phyloP scores from a whole-genome alignment of 2,888 invertebrate genomes.

The Agonum fuliginosum region DNA sequence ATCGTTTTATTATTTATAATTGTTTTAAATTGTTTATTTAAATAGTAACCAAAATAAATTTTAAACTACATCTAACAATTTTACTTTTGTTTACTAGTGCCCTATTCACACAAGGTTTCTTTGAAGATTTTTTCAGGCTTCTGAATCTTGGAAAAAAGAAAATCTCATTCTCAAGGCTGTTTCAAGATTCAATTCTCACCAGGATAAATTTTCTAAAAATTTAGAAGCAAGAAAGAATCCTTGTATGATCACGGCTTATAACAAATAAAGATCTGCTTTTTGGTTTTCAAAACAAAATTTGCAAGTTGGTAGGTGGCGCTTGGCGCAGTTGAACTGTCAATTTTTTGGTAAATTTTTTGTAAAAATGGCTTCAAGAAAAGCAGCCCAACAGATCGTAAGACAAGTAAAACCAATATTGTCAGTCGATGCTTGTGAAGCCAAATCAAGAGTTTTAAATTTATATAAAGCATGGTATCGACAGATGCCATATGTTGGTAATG shows the following conservation, averaged over 20 bases:
- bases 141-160: too few species aligned
- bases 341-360: slow-evolving; percentile 8
- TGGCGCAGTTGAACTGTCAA: slow-evolving; percentile 1
- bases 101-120: too few species aligned
- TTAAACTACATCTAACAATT: not conserved
- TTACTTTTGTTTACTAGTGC: not conserved
- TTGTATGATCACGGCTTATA: too few species aligned
- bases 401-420: slow-evolving; percentile 93
- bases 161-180: too few species aligned
- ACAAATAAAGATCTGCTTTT: not conserved
- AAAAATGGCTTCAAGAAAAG: slow-evolving; percentile 72
- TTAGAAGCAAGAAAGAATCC: too few species aligned
- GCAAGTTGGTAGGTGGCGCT: not conserved
- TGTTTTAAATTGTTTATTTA: not conserved
- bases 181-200: too few species aligned
- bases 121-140: too few species aligned
- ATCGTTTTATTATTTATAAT: slow-evolving; percentile 26
- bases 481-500: slow-evolving; percentile 89
- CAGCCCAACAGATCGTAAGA: slow-evolving; percentile 74
- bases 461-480: slow-evolving; percentile 97
- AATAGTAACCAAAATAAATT: not conserved
- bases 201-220: too few species aligned
- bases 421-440: slow-evolving; percentile 84
- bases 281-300: not conserved
- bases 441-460: slow-evolving; percentile 86